phyloP scores from a whole-genome alignment of 2,888 invertebrate species.

The Drosophila glabriapex region DNA sequence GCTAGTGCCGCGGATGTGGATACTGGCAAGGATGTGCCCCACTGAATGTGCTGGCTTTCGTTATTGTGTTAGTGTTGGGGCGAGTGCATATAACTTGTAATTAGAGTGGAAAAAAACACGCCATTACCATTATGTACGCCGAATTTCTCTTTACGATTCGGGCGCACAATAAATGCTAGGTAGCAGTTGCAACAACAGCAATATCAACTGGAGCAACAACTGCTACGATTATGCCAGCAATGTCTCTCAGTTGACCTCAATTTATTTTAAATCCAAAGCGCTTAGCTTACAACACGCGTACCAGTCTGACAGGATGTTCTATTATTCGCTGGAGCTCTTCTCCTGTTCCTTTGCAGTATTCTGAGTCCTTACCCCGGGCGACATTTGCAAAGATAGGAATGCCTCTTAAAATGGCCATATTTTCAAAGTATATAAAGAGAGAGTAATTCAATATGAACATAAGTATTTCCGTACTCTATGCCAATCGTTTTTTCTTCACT shows the following conservation, averaged over 20 bases:
- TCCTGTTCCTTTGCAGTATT: conserved; percentile 9
- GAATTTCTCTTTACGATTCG: conserved; percentile 75
- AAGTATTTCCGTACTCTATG: neutral
- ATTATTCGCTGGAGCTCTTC: conserved; percentile 15
- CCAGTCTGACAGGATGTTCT: conserved; percentile 46
- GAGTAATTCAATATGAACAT: conserved; percentile 2
- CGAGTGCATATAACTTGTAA: conserved; percentile 70
- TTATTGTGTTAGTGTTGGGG: conserved; percentile 45
- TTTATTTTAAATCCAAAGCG: conserved; percentile 75
- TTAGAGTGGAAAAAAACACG: conserved; percentile 76
- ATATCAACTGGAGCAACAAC: conserved; percentile 28
- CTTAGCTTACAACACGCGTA: conserved; percentile 71
- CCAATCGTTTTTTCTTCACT: neutral
- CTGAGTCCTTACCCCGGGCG: conserved; percentile 9
- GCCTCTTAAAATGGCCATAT: neutral
- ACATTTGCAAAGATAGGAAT: conserved; percentile 4
- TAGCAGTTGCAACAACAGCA: conserved; percentile 26
- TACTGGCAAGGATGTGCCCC: conserved; percentile 45
- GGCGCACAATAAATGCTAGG: conserved; percentile 52
- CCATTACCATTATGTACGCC: conserved; percentile 79
- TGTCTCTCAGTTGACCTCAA: conserved; percentile 70
- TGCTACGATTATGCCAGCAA: conserved; percentile 37
- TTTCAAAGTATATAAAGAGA: neutral
- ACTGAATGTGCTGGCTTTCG: conserved; percentile 21
- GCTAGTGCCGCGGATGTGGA: conserved; percentile 22